phyloP scores from a whole-genome alignment of 1,140 invertebrate genomes.

The Magallana ariakensis region DNA sequence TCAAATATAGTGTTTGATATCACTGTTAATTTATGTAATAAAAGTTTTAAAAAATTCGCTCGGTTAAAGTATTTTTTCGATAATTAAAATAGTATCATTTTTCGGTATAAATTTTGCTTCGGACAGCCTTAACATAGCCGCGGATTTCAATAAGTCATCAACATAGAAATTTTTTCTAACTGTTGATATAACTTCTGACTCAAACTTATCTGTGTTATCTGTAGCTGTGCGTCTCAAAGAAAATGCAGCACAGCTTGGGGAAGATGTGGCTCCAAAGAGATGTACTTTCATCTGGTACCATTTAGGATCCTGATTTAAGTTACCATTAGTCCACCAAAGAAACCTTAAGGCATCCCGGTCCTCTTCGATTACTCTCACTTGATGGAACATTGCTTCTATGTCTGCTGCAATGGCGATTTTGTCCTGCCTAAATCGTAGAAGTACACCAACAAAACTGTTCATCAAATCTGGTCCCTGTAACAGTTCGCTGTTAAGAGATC shows the following conservation, averaged over 20 bases:
- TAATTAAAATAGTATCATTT: too few relatives aligned
- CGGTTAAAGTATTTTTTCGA: too few relatives aligned
- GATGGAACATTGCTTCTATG: slow-evolving; percentile 71
- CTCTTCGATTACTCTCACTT: too few relatives aligned
- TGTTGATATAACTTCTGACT: slow-evolving; percentile 40
- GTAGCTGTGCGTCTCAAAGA: slow-evolving; percentile 53
- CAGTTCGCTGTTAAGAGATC: slow-evolving; percentile 51
- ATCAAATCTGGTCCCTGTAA: slow-evolving; percentile 60
- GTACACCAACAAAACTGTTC: slow-evolving; percentile 51
- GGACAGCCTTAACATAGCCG: too few relatives aligned
- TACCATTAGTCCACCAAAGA: slow-evolving; percentile 46
- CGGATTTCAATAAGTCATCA: slow-evolving; percentile 64
- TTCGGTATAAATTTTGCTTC: too few relatives aligned
- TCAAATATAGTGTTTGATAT: too few relatives aligned
- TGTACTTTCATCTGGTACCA: slow-evolving; percentile 32
- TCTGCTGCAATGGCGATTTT: slow-evolving; percentile 75
- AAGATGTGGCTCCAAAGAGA: slow-evolving; percentile 60
- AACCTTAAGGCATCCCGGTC: slow-evolving; percentile 32
- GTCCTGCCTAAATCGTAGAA: slow-evolving; percentile 38
- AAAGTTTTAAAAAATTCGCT: too few relatives aligned
- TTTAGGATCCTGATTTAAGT: slow-evolving; percentile 54
- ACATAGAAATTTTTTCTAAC: slow-evolving; percentile 62
- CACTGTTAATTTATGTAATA: too few relatives aligned
- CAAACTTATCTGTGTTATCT: slow-evolving; percentile 50
- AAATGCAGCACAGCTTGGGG: slow-evolving; percentile 61